Evolutionary conservation across 2,113 vertebrate genomes (phyloP).

Genomic region (Guaruba guarouba): DNA sequence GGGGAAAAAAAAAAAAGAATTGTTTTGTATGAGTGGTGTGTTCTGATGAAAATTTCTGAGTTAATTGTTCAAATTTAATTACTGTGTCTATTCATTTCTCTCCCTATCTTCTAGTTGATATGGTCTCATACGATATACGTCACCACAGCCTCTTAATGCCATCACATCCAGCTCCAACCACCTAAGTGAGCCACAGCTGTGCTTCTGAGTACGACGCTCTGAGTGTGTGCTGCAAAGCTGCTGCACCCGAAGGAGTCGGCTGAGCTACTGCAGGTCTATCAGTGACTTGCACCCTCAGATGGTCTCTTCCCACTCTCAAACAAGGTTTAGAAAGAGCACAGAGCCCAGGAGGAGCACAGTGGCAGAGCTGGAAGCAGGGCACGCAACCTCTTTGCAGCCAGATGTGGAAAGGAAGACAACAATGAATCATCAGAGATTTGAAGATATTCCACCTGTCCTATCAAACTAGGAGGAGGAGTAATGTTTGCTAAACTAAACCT

Average conservation of each 20-base stretch:
- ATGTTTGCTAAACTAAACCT: background rate
- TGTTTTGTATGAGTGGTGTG: background rate
- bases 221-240: background rate
- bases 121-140: background rate
- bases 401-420: background rate
- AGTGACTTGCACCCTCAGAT: rapidly evolving
- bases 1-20: background rate
- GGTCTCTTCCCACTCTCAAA: rapidly evolving
- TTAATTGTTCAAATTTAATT: background rate
- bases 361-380: background rate
- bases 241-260: rapidly evolving
- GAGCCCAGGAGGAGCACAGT: background rate
- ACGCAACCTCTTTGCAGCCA: background rate
- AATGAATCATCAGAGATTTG: background rate
- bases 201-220: background rate
- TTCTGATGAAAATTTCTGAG: background rate
- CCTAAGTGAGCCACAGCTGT: background rate
- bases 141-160: background rate
- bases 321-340: rapidly evolving
- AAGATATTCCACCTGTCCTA: background rate
- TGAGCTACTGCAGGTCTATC: rapidly evolving
- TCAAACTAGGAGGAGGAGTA: background rate
- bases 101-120: background rate
- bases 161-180: background rate
- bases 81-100: background rate